phyloP scores from a whole-genome alignment of 1,140 invertebrate species.

The Steinernema khuongi region DNA sequence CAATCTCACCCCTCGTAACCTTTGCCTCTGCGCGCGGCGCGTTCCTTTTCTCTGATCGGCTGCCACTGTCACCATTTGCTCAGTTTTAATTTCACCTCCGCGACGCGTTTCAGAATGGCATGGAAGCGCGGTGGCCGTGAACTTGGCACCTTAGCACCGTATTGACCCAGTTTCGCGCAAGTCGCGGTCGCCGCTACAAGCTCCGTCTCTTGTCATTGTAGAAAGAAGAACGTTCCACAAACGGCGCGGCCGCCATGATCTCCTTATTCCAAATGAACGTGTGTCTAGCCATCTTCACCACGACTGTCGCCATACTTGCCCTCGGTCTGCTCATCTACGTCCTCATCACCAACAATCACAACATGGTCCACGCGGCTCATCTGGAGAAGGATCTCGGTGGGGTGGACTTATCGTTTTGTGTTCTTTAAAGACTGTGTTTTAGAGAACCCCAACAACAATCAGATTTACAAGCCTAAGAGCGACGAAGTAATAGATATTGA shows the following conservation, averaged over 20 bases:
- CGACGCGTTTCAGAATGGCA: background rate
- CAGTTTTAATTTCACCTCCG: background rate
- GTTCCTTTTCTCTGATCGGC: background rate
- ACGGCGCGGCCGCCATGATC: background rate
- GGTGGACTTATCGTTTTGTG: background rate
- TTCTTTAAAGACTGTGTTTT: background rate
- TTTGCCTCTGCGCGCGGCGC: background rate
- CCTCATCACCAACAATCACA: background rate
- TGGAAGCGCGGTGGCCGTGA: background rate
- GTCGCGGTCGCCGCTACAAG: constrained; percentile 8
- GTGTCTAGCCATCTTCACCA: background rate
- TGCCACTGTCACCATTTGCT: background rate
- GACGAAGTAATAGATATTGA: background rate
- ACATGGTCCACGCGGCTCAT: background rate
- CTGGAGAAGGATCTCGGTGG: background rate
- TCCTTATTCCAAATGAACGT: constrained; percentile 6
- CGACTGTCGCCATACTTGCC: background rate
- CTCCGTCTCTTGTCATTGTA: background rate
- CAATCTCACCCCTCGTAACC: constrained; percentile 4
- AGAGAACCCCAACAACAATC: background rate
- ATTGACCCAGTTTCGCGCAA: constrained; percentile 7
- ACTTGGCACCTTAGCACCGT: constrained; percentile 11
- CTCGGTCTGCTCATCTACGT: constrained; percentile 2
- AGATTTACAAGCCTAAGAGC: constrained; percentile 7
- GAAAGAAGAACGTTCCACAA: background rate